Conservation (phyloP, 2,113 vertebrate genomes). For the Arizona elegans region DNA sequence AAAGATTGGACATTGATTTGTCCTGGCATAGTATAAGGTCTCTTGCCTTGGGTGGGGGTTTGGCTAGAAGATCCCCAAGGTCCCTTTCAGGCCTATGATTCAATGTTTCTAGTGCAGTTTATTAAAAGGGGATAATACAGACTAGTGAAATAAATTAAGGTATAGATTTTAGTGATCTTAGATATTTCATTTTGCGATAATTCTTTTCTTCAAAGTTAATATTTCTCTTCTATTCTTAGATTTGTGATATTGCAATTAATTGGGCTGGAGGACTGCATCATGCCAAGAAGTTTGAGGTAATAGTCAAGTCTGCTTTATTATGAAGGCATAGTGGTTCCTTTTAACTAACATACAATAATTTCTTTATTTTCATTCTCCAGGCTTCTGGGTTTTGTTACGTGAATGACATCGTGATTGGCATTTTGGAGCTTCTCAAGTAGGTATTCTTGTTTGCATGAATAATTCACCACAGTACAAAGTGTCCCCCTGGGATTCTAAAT, state of each 20-base stretch:
- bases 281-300: slow-evolving; percentile 98
- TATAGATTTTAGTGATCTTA: not conserved
- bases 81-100: not conserved
- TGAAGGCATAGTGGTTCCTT: not conserved
- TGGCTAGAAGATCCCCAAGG: not conserved
- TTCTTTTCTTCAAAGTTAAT: not conserved
- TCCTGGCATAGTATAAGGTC: not conserved
- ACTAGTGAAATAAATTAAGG: not conserved
- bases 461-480: not conserved
- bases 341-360: not conserved
- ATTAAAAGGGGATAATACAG: not conserved
- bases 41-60: not conserved
- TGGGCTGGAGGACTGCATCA: slow-evolving; percentile 98
- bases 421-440: slow-evolving; percentile 97
- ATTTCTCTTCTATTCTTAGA: slow-evolving; percentile 67
- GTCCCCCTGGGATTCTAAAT: not conserved
- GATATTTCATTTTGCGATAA: not conserved
- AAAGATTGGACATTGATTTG: not conserved
- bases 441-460: slow-evolving; percentile 25
- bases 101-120: not conserved
- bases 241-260: slow-evolving; percentile 98
- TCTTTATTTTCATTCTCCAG: slow-evolving; percentile 63
- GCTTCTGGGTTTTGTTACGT: slow-evolving; percentile 98
- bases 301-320: not conserved
- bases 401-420: slow-evolving; percentile 98